Percentiles rank a stretch among this genome's conserved stretches.
Conservation (phyloP, 2,797 vertebrate genomes). For the Thalassophryne amazonica region DNA sequence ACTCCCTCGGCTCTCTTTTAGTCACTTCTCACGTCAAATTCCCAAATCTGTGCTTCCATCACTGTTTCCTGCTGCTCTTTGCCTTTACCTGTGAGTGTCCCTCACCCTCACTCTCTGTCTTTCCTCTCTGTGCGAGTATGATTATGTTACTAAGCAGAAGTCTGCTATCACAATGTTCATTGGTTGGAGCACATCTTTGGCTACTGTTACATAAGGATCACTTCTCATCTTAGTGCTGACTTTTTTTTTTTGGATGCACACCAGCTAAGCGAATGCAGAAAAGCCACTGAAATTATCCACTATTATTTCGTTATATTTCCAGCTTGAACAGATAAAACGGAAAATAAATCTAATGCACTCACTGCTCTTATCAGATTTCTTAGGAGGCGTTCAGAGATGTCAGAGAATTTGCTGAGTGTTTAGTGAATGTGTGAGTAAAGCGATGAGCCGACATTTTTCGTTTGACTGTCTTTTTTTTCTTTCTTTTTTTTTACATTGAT, state of each 20-base stretch:
- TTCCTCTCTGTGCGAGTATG: conserved; percentile 18
- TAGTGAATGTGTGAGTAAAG: conserved; percentile 2
- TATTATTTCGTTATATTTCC: conserved; percentile 21
- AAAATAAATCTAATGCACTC: conserved; percentile 6
- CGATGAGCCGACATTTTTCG: neutral
- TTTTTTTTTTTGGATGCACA: conserved; percentile 46
- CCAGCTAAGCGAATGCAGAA: conserved; percentile 29
- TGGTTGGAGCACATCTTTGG: conserved; percentile 64
- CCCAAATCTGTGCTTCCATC: no score
- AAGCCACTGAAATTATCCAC: conserved; percentile 23
- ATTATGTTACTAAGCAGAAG: conserved; percentile 76
- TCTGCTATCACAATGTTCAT: conserved; percentile 60
- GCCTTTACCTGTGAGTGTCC: conserved; percentile 15
- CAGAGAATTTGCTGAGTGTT: conserved; percentile 22
- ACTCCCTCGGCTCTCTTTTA: neutral
- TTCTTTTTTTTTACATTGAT: conserved; percentile 5
- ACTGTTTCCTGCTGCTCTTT: neutral
- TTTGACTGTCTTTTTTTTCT: neutral
- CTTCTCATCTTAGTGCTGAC: conserved; percentile 40
- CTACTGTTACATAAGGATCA: conserved; percentile 60
- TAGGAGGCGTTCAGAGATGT: conserved; percentile 11
- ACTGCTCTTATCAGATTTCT: neutral
- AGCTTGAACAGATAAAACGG: neutral
- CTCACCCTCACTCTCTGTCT: conserved; percentile 20
- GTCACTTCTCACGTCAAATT: no score